Evolutionary conservation across 2,797 vertebrate species (phyloP).

Genomic region (Odontamblyopus lacepedii): DNA sequence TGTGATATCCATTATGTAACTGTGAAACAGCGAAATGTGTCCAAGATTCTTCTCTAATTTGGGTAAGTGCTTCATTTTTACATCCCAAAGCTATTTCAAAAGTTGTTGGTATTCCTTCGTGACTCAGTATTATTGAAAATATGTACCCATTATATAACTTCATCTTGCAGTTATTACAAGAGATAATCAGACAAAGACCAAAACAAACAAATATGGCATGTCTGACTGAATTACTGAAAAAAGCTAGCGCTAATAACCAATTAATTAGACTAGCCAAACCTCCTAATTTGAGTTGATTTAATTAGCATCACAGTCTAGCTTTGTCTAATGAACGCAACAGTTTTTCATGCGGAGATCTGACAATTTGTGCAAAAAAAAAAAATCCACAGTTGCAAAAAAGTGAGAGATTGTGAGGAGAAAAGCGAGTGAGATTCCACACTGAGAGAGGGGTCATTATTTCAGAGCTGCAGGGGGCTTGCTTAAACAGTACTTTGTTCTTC

Average conservation of each 20-base stretch:
- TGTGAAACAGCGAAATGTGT: background rate
- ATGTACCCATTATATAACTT: background rate
- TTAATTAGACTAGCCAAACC: constrained; percentile 3
- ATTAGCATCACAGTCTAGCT: constrained; percentile 80
- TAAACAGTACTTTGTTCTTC: constrained; percentile 73
- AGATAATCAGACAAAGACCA: background rate
- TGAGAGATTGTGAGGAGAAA: constrained; percentile 14
- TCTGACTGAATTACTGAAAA: background rate
- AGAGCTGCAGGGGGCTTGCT: constrained; percentile 69
- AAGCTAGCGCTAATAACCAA: background rate
- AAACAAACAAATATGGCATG: background rate
- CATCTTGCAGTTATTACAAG: background rate
- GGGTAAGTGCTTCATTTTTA: constrained; percentile 1
- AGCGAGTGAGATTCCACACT: constrained; percentile 75
- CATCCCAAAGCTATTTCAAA: background rate
- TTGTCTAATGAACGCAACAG: constrained; percentile 83
- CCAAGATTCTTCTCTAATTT: background rate
- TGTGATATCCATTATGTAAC: background rate
- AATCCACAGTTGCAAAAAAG: constrained; percentile 20
- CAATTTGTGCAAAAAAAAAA: constrained; percentile 53
- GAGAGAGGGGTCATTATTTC: constrained; percentile 73
- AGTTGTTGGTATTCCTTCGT: background rate
- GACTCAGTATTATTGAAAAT: background rate
- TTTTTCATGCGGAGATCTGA: constrained; percentile 82
- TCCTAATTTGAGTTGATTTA: background rate